A percentile compares a stretch with the other conserved stretches of the same genome.
Evolutionary conservation across 2,888 invertebrate species (phyloP).

Genomic region (Elysia crispata): DNA sequence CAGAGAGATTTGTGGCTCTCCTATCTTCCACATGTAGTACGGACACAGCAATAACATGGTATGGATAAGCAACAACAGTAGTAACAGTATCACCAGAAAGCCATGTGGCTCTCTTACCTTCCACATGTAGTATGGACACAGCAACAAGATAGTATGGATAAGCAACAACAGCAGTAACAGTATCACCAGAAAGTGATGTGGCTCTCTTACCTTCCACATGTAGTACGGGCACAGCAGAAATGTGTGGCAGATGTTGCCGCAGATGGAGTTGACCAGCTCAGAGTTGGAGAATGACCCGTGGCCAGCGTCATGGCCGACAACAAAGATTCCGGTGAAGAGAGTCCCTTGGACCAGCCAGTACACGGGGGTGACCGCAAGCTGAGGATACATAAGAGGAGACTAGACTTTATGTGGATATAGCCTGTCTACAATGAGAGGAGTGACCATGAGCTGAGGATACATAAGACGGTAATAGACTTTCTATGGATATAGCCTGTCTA

Average conservation of each 20-base stretch:
- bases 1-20: no score
- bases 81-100: background rate
- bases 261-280: constrained; percentile 65
- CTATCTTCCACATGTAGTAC: no score
- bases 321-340: constrained; percentile 70
- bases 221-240: constrained; percentile 72
- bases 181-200: no score
- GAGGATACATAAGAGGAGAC: constrained; percentile 7
- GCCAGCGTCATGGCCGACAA: constrained; percentile 74
- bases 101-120: no score
- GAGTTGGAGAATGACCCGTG: constrained; percentile 72
- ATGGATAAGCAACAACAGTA: background rate
- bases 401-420: background rate
- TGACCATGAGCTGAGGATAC: no score
- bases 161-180: no score
- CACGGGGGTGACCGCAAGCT: constrained; percentile 55
- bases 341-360: constrained; percentile 74
- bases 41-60: no score
- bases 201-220: constrained; percentile 70
- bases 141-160: no score
- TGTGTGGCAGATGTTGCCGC: constrained; percentile 68
- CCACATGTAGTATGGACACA: no score
- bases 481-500: no score
- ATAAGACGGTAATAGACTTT: no score
- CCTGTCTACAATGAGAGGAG: no score